Base-by-base conservation (phyloP, 2,888 invertebrate species). In the Rotaria macrura region DNA sequence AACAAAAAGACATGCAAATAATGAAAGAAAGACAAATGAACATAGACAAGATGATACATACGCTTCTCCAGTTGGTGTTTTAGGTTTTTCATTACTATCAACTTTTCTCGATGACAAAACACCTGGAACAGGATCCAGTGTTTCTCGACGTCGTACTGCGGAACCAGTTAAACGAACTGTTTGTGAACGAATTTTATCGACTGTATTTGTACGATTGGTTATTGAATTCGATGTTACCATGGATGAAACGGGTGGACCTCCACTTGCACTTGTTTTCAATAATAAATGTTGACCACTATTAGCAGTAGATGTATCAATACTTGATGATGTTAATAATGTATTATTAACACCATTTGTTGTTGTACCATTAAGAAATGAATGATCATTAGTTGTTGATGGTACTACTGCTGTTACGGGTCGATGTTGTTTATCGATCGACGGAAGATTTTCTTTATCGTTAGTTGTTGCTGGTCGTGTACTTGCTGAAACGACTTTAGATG, bases 401-500 rank as follows among this genome's bases (percentile, higher is more conserved):
- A 34, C 40, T 14, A 20, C 74, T 43, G 74, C n/a, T 40, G 74
- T 43, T 23, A n/a, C 25, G 40, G 74, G 74, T 43, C 74, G 74
- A 43, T 79, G 43, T 79, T 38, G 43, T 43, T 79, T 79, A 79
- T 79, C 74, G 43, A 25, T 43, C 2, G 43, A 79, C 12, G 38
- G 74, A 79, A 79, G 38, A 79, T 79, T 79, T 79, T 79, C 74
- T 79, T 79, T 79, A 79, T 79, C 43, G 4, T 79, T 79, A 55
- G 54, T 55, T 57, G 85, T 83, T 29, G 85, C 23, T 55, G 38
- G 79, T 29, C 54, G 55, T 43, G 65, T 57, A 38, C 40, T 84
- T 38, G 72, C 34, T n/a, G 43, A 47, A 5, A 29, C 52, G 10
- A 54, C 20, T 54, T 38, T 52, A 25, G 54, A 25, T 54, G 47